Evolutionary conservation across 2,113 vertebrate species (phyloP).

Genomic region (Micromys minutus): DNA sequence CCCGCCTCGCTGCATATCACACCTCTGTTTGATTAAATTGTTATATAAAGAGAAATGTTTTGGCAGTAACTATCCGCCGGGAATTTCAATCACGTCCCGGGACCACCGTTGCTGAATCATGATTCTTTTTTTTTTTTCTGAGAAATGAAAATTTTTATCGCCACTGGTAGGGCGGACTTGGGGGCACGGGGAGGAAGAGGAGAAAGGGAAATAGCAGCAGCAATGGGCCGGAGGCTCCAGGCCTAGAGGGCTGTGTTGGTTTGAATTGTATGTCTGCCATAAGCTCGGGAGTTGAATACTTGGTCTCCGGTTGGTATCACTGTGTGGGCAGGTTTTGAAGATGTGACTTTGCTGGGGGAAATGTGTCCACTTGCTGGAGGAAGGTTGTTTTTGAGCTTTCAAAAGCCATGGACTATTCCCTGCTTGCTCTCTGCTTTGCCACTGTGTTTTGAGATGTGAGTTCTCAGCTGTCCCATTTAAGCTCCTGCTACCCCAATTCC

Average conservation of each 20-base stretch:
- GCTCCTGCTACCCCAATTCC: no score
- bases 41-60: constrained; percentile 77
- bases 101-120: constrained; percentile 43
- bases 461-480: not conserved
- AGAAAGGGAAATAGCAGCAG: not conserved
- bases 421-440: not conserved
- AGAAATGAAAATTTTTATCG: not conserved
- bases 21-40: constrained; percentile 76
- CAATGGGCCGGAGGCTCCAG: not conserved
- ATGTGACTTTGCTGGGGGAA: not conserved
- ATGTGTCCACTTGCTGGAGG: not conserved
- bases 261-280: not conserved
- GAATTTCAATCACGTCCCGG: constrained; percentile 74
- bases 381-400: not conserved
- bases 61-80: constrained; percentile 69
- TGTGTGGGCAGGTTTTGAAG: not conserved
- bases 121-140: constrained; percentile 53
- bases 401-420: not conserved
- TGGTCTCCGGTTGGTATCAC: not conserved
- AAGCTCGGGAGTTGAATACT: not conserved
- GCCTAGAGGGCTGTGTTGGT: not conserved
- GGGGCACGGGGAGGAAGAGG: not conserved
- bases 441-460: not conserved
- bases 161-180: not conserved
- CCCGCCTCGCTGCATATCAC: constrained; percentile 65